phyloP scores from a whole-genome alignment of 2,888 invertebrate genomes.

The Lysandra bellargus region DNA sequence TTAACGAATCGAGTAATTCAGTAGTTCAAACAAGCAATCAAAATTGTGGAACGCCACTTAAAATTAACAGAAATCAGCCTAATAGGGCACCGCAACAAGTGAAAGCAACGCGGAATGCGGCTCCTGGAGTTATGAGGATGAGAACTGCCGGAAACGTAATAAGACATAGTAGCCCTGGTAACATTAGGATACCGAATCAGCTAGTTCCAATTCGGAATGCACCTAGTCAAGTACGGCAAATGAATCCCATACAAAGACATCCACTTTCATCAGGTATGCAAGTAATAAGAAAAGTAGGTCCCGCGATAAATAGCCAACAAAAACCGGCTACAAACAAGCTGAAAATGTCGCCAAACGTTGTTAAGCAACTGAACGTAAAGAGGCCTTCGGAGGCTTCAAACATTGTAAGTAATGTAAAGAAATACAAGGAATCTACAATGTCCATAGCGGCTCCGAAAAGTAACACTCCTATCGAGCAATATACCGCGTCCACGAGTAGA shows the following conservation, averaged over 20 bases:
- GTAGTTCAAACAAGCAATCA: conserved; percentile 56
- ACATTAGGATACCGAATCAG: conserved; percentile 51
- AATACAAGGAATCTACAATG: conserved; percentile 65
- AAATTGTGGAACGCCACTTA: conserved; percentile 48
- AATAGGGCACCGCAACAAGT: conserved; percentile 57
- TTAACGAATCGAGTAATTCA: conserved; percentile 67
- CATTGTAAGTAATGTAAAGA: conserved; percentile 70
- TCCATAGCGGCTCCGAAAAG: conserved; percentile 46
- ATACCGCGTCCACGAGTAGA: conserved; percentile 55
- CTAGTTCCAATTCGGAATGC: conserved; percentile 52
- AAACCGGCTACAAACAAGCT: conserved; percentile 51
- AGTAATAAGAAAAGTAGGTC: conserved; percentile 45
- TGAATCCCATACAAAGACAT: conserved; percentile 42
- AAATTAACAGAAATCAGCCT: conserved; percentile 49
- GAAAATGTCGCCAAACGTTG: conserved; percentile 59
- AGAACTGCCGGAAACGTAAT: conserved; percentile 46
- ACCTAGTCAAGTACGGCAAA: conserved; percentile 41
- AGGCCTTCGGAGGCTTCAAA: conserved; percentile 54
- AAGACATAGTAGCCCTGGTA: conserved; percentile 44
- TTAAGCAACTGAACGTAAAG: conserved; percentile 49
- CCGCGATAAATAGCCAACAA: conserved; percentile 44
- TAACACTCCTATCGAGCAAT: conserved; percentile 51
- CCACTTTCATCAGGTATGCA: conserved; percentile 53
- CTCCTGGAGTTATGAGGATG: conserved; percentile 52
- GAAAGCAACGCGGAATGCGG: conserved; percentile 53